These are phyloP conservation scores for Labrus mixtus DNA, from an alignment of 2,113 vertebrate genomes.

Conservation along the genomic window DNA sequence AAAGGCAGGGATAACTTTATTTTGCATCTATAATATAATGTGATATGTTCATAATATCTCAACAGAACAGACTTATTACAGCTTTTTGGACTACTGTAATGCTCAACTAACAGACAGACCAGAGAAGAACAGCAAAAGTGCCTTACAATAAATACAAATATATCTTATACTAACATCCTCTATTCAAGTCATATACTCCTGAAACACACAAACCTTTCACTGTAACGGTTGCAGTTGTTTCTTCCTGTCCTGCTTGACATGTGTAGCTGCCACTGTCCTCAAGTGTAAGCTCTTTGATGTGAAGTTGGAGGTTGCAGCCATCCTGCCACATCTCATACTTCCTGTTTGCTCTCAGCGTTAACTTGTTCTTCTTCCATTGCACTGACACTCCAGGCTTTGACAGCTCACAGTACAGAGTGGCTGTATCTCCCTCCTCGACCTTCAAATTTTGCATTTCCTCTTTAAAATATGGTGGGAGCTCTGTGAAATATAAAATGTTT, in stretches of 20 bases:
- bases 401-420: background rate
- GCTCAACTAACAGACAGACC: no score
- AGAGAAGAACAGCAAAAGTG: no score
- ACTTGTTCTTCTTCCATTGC: background rate
- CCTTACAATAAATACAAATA: no score
- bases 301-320: background rate
- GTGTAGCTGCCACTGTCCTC: constrained; percentile 4
- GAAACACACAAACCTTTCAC: constrained; percentile 81
- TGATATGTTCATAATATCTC: no score
- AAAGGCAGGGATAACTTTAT: no score
- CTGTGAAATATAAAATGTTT: background rate
- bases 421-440: background rate
- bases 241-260: constrained; percentile 12
- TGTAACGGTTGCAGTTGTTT: constrained; percentile 77
- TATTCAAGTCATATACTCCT: no score
- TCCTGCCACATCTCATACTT: background rate
- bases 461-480: background rate
- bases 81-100: no score
- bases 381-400: background rate
- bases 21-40: no score
- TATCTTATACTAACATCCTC: no score
- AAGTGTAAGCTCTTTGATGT: background rate
- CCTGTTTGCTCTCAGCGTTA: background rate
- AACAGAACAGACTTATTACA: no score
- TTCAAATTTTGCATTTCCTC: constrained; percentile 32